phyloP scores from a whole-genome alignment of 2,797 vertebrate genomes.

The Melanotaenia nigrans region DNA sequence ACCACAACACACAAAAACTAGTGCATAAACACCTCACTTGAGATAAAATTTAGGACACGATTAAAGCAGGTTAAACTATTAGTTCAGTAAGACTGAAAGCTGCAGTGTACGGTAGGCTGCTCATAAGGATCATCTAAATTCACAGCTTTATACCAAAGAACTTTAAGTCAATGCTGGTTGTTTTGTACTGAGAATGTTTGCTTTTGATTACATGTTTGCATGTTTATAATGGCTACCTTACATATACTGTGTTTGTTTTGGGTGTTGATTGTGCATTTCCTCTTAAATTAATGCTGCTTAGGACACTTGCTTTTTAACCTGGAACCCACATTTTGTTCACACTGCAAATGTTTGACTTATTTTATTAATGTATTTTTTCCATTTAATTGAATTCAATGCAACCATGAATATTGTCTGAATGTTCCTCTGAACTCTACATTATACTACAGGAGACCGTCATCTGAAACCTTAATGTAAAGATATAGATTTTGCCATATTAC shows the following conservation, averaged over 20 bases:
- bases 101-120: too few relatives aligned
- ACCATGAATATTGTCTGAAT: too few relatives aligned
- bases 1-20: conserved; percentile 3
- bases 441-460: too few relatives aligned
- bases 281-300: not conserved
- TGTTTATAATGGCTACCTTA: not conserved
- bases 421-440: too few relatives aligned
- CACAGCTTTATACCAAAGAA: not conserved
- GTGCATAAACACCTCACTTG: not conserved
- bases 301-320: not conserved
- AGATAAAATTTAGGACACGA: conserved; percentile 14
- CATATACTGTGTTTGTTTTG: too few relatives aligned
- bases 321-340: not conserved
- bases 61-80: not conserved
- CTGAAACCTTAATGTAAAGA: too few relatives aligned
- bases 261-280: not conserved
- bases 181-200: not conserved
- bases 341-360: too few relatives aligned
- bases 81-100: too few relatives aligned
- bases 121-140: not conserved
- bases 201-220: not conserved
- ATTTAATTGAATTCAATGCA: too few relatives aligned
- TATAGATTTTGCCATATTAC: too few relatives aligned
- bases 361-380: too few relatives aligned
- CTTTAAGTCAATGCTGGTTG: not conserved